A percentile compares a stretch with the other conserved stretches of the same genome.
Conservation (phyloP, 2,797 vertebrate species). For the Stomatorhinus walkeri region DNA sequence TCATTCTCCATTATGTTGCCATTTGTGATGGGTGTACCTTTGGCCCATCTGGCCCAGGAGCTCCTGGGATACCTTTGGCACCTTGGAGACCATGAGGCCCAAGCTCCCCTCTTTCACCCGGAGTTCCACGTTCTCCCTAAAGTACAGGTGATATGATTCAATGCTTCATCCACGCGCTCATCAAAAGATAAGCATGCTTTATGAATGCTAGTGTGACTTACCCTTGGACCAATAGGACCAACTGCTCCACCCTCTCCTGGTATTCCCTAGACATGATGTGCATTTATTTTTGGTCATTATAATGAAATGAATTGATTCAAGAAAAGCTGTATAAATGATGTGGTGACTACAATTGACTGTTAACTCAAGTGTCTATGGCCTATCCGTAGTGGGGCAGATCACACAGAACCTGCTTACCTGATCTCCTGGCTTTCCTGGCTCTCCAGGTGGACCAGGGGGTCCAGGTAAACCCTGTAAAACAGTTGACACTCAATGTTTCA, state of each 20-base stretch:
- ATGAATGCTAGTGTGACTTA: conserved; percentile 48
- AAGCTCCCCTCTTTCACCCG: conserved; percentile 89
- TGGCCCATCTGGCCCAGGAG: conserved; percentile 87
- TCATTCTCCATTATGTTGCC: neutral
- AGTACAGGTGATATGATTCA: neutral
- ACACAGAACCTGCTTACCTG: conserved; percentile 58
- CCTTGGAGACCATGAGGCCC: conserved; percentile 78
- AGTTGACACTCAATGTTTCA: neutral
- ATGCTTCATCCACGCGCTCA: neutral
- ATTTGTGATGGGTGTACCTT: conserved; percentile 65
- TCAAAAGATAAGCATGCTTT: neutral
- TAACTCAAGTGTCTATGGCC: neutral
- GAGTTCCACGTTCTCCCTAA: conserved; percentile 93
- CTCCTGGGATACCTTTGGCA: conserved; percentile 90
- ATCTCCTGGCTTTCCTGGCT: conserved; percentile 90
- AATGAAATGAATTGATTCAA: neutral
- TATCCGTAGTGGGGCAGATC: neutral
- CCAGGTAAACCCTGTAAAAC: conserved; percentile 82
- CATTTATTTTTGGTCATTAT: conserved; percentile 4
- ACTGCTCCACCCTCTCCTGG: conserved; percentile 86
- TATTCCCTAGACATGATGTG: conserved; percentile 71
- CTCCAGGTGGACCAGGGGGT: conserved; percentile 89
- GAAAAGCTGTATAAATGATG: neutral
- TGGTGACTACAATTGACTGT: neutral
- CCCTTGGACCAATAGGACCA: conserved; percentile 85